Evolutionary conservation across 1,140 invertebrate genomes (phyloP).

Genomic region (Pissodes strobi): DNA sequence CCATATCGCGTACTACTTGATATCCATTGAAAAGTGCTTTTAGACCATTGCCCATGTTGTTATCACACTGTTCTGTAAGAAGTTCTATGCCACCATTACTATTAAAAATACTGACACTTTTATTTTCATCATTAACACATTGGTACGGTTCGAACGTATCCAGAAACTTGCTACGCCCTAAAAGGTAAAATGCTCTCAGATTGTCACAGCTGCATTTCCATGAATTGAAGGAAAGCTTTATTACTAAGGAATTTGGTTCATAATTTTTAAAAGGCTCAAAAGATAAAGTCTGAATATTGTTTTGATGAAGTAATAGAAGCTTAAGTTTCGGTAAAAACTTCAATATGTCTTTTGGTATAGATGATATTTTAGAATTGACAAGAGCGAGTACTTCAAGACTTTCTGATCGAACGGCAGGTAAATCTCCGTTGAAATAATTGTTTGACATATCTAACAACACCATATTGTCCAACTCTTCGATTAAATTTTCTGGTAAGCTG

Average conservation of each 20-base stretch:
- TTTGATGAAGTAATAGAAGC: slow-evolving; percentile 44
- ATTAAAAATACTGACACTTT: slow-evolving; percentile 34
- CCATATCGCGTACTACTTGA: too few species aligned
- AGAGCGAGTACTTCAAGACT: slow-evolving; percentile 43
- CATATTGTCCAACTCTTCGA: slow-evolving; percentile 38
- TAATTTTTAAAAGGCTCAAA: slow-evolving; percentile 38
- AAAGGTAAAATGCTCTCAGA: slow-evolving; percentile 40
- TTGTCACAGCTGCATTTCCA: slow-evolving; percentile 48
- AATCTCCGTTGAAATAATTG: slow-evolving; percentile 42
- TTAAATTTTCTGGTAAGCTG: slow-evolving; percentile 40
- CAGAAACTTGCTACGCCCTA: slow-evolving; percentile 35
- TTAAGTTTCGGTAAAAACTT: slow-evolving; percentile 43
- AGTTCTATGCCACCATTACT: background rate
- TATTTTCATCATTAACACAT: slow-evolving; percentile 25
- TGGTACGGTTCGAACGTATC: slow-evolving; percentile 38
- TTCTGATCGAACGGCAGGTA: slow-evolving; percentile 43
- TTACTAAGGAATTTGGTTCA: slow-evolving; percentile 19
- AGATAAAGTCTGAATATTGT: slow-evolving; percentile 44
- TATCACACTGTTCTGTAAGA: background rate
- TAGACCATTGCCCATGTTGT: background rate
- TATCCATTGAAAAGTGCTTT: too few species aligned
- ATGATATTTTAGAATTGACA: slow-evolving; percentile 40
- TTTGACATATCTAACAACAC: slow-evolving; percentile 42
- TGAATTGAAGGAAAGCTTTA: slow-evolving; percentile 43
- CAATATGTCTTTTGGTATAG: slow-evolving; percentile 32